Base-by-base conservation (phyloP, 2,113 vertebrate species). In the Ibidorhyncha struthersii region DNA sequence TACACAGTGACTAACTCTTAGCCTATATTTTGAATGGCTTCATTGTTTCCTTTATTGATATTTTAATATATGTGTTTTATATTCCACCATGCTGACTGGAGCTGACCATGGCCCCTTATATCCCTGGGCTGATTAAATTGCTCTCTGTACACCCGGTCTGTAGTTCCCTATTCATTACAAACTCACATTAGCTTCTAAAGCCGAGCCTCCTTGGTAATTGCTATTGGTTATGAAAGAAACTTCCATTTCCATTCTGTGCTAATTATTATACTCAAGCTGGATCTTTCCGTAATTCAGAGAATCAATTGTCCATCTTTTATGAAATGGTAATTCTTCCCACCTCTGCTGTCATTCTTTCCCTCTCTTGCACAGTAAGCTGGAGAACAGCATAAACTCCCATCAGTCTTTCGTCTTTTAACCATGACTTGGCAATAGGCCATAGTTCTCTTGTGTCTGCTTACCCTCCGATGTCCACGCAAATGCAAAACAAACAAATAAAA, bases 381-480 rank as follows among this genome's bases (percentile, higher is more conserved):
- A 36, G 40, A 56, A 40, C 13, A 25, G 58, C 8, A 17, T 71
- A 72, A 29, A 36, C 36, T 77, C 82, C 41, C 41, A 40, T 26
- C 25, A 62, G 14, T 36, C 67, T 83, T 56, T 41, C 53, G 47
- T 41, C 76, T 89, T 86, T 80, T 55, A 81, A 14, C 47, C n/a
- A 40, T 1, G 5, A 36, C 47, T 43, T 70, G 56, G 58, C 40
- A 65, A 26, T 23, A 63, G 23, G 56, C 27, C 0, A 0, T 4
- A 40, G 34, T 66, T 86, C 81, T 71, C 47, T 67, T 45, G 3
- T 23, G 22, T 29, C 81, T 72, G 67, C 7, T 63, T 78, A 27
- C 6, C 23, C 41, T 58, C 32, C 2, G 1, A 14, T 73, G 30
- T 5, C 83, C n/a, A 12, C 47, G 27, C 23, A 65, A 56, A 50